Base-by-base conservation (phyloP, 2,797 vertebrate species). In the Lophius americanus region DNA sequence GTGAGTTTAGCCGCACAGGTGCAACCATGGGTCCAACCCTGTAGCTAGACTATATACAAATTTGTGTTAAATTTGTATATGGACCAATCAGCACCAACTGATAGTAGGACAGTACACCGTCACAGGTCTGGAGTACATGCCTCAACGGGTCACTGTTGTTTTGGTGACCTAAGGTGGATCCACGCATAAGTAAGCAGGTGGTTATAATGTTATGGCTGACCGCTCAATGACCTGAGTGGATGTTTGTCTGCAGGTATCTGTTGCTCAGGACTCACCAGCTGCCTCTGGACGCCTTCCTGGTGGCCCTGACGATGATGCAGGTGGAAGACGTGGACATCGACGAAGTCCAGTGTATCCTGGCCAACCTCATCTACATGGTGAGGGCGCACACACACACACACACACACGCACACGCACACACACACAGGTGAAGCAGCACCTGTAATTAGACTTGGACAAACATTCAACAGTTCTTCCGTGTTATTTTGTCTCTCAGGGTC, bases 291-390 rank as follows among this genome's bases (percentile, higher is more conserved):
- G 95, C 97, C 6, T 99, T 99, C 85, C 91, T 99, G 33, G 93
- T 97, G 59, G 91, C 96, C 9, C 87, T 99, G 84, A 96, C 82
- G 83, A 96, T 97, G 93, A 97, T 99, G 97, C 92, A 96, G 80
- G 93, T 98, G 70, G 95, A 97, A 3, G 97, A 96, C 0, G 95
- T 98, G 61, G 98, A 99, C 89, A 91, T 96, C 0, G 97, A 98
- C 33, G 98, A 99, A 86, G 97, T 98, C 55, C 97, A 99, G 88
- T 99, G 98, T 72, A 94, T 99, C 87, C 89, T 99, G 75, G 96
- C 96, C 54, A 99, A 99, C 85, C 94, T 99, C 44, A 99, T 99
- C 70, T 98, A 96, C 83, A 96, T 98, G 96, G 98, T 99, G 81
- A 65, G 55, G 56, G 37, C 43, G 37, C 32, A 33, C n/a, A 9